Percentiles rank a stretch among this genome's conserved stretches.
Evolutionary conservation across 1,140 invertebrate genomes (phyloP).

Genomic region (Phymastichus coffea): DNA sequence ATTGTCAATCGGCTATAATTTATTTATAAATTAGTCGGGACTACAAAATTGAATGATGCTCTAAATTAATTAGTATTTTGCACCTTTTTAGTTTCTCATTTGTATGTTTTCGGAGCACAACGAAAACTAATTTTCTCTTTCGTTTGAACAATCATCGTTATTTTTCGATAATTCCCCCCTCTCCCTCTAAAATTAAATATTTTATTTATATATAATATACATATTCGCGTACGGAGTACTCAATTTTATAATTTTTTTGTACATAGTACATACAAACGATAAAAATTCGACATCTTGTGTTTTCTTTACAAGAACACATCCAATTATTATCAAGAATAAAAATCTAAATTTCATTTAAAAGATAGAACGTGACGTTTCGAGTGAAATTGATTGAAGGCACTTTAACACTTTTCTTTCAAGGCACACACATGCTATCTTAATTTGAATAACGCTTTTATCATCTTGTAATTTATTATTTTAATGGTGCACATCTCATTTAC

Average conservation of each 20-base stretch:
- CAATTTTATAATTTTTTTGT: slow-evolving; percentile 40
- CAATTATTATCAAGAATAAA: slow-evolving; percentile 25
- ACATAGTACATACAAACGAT: slow-evolving; percentile 51
- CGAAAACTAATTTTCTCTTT: slow-evolving; percentile 6
- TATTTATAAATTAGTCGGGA: slow-evolving; percentile 11
- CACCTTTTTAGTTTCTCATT: slow-evolving; percentile 18
- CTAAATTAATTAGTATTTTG: slow-evolving; percentile 28
- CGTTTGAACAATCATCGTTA: neutral
- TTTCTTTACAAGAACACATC: slow-evolving; percentile 23
- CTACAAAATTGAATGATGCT: slow-evolving; percentile 4
- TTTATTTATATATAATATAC: slow-evolving; percentile 20
- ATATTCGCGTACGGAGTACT: slow-evolving; percentile 19
- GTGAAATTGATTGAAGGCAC: slow-evolving; percentile 22
- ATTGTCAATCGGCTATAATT: slow-evolving; percentile 13
- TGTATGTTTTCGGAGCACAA: slow-evolving; percentile 9
- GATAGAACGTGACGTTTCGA: slow-evolving; percentile 18
- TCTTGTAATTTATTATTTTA: neutral
- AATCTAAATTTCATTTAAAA: slow-evolving; percentile 27
- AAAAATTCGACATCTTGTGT: slow-evolving; percentile 33
- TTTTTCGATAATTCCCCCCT: neutral
- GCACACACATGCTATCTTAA: slow-evolving; percentile 18
- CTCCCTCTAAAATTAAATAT: slow-evolving; percentile 20
- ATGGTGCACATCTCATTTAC: slow-evolving; percentile 14
- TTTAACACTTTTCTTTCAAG: neutral
- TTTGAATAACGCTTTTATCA: slow-evolving; percentile 4